Percentiles rank a stretch among this genome's conserved stretches.
These are phyloP conservation scores for Rafetus swinhoei DNA, from an alignment of 2,113 vertebrate genomes.

Conservation along the genomic window DNA sequence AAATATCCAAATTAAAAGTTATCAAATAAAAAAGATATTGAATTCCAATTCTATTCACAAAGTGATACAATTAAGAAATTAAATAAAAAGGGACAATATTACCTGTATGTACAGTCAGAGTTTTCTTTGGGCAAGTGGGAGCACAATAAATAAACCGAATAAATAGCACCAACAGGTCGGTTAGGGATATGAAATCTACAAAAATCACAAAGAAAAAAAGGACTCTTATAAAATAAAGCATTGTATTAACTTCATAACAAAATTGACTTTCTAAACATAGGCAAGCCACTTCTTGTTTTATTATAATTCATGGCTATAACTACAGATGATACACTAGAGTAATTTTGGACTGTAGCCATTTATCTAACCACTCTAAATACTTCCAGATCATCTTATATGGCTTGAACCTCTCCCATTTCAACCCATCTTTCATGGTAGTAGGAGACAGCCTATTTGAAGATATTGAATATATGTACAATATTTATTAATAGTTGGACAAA, in stretches of 20 bases:
- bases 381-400: background rate
- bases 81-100: slow-evolving; percentile 38
- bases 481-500: background rate
- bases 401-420: background rate
- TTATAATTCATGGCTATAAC: background rate
- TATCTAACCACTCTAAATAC: background rate
- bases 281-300: background rate
- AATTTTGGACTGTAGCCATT: background rate
- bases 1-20: background rate
- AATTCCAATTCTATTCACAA: background rate
- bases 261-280: background rate
- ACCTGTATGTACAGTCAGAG: slow-evolving; percentile 81
- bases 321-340: background rate
- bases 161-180: slow-evolving; percentile 88
- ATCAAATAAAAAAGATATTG: background rate
- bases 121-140: slow-evolving; percentile 75
- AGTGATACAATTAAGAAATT: background rate
- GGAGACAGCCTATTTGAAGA: background rate
- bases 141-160: slow-evolving; percentile 87
- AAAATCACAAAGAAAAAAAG: background rate
- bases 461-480: fast-evolving
- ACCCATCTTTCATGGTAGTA: background rate
- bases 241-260: background rate
- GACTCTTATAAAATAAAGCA: background rate
- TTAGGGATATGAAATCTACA: slow-evolving; percentile 83